Evolutionary conservation across 2,113 vertebrate genomes (phyloP).

Genomic region (Sciurus niger): DNA sequence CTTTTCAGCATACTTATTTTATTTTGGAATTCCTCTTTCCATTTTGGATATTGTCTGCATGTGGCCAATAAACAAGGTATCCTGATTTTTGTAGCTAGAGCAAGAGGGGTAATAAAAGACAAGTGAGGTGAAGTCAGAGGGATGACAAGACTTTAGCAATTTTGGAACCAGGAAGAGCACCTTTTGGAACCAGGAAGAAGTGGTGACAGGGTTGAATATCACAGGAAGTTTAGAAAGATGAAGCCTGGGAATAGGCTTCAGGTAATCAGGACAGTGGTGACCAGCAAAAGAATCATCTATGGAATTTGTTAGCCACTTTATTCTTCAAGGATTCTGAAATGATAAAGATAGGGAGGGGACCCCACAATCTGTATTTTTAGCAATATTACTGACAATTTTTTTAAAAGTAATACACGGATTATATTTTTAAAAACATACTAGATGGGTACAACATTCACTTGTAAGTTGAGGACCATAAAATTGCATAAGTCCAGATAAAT

Average conservation of each 20-base stretch:
- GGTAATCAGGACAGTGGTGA: neutral
- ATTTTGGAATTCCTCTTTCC: neutral
- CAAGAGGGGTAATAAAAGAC: neutral
- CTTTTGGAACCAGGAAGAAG: neutral
- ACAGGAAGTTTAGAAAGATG: neutral
- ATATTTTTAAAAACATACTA: neutral
- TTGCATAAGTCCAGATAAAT: neutral
- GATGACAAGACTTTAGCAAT: neutral
- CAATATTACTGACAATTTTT: neutral
- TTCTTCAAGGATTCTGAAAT: neutral
- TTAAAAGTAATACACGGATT: neutral
- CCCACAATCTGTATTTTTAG: neutral
- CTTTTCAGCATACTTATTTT: neutral
- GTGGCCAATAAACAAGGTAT: neutral
- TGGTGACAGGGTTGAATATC: neutral
- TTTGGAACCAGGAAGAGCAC: neutral
- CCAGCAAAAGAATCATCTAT: neutral
- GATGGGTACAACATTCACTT: neutral
- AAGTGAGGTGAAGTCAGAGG: neutral
- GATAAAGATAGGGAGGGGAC: neutral
- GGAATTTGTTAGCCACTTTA: neutral
- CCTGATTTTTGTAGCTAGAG: neutral
- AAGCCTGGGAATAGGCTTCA: neutral
- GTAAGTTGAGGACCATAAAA: neutral
- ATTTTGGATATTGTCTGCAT: neutral